These are phyloP conservation scores for Drosophila athabasca DNA, from an alignment of 1,140 invertebrate genomes.

Conservation along the genomic window DNA sequence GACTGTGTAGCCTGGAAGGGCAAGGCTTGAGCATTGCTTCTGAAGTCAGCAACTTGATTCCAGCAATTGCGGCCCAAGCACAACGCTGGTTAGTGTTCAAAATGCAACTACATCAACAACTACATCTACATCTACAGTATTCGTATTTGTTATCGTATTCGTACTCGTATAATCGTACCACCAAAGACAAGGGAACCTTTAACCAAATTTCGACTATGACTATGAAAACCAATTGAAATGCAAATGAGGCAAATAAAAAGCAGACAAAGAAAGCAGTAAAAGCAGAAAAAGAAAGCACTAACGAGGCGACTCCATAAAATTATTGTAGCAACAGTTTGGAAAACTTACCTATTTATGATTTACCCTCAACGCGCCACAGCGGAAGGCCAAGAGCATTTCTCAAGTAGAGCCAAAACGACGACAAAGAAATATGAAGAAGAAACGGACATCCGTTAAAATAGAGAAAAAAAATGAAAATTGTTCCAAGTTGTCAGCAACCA, in stretches of 20 bases:
- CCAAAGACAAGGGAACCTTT: not conserved
- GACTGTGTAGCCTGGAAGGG: slow-evolving; percentile 82
- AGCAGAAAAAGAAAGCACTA: not conserved
- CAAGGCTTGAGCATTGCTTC: slow-evolving; percentile 73
- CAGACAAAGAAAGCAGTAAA: slow-evolving; percentile 29
- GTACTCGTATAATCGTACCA: slow-evolving; percentile 9
- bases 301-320: slow-evolving; percentile 4
- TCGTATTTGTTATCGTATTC: too few species aligned
- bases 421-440: slow-evolving; percentile 19
- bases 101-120: not conserved
- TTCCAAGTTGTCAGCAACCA: slow-evolving; percentile 11
- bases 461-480: slow-evolving; percentile 35
- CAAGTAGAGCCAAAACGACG: slow-evolving; percentile 11
- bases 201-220: slow-evolving; percentile 41
- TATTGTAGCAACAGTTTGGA: slow-evolving; percentile 20
- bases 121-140: not conserved
- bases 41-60: slow-evolving; percentile 84
- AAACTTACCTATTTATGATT: slow-evolving; percentile 39
- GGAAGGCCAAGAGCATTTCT: slow-evolving; percentile 29
- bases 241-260: slow-evolving; percentile 20
- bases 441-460: not conserved
- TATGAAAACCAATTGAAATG: slow-evolving; percentile 20
- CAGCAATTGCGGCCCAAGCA: slow-evolving; percentile 80
- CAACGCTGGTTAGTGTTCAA: slow-evolving; percentile 38
- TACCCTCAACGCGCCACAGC: slow-evolving; percentile 19